Evolutionary conservation across 2,888 invertebrate species (phyloP), one percentile per base, ranked within the genome.

Genomic region (Latrodectus hesperus): DNA sequence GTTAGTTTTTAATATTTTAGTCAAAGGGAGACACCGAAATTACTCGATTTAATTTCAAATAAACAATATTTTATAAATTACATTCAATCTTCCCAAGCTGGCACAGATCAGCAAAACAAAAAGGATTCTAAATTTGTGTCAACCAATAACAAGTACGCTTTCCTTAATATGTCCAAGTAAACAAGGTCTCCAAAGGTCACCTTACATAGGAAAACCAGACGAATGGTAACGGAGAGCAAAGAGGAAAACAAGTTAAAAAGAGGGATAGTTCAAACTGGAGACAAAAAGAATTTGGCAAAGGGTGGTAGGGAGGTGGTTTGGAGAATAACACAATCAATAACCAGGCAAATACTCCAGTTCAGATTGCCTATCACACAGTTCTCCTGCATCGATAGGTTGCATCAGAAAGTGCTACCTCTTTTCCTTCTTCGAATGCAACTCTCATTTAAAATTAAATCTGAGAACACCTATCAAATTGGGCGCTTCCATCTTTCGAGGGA

Each of bases 291-390:
- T 52, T 49, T 22, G 17, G 22, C 38, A 38, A 49, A 14, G 72
- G 55, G 71, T 12, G 52, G 78, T 6, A 67, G 53, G 38, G 74
- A 72, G 65, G 51, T 49, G 49, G 49, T 16, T 38, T 71, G 10
- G 22, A 67, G 67, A 73, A 76, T 81, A 76, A 86, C 70, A 76
- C 80, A 79, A 86, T 86, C 86, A 86, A 86, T 86, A 60, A 86
- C 73, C 80, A 86, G 75, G 81, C 86, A 81, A 87, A 87, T 87
- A 76, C 73, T 73, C 76, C 76, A 81, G 72, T 65, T 53, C 75
- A 67, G 14, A 38, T 67, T 60, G 22, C 51, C 71, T 51, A 67
- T 67, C 86, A 52, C 49, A 67, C 64, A 12, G 52, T 51, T 72
- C 72, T 22, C 22, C 22, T 5, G 67, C 67, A 17, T 17, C 26